Evolutionary conservation across 2,797 vertebrate genomes (phyloP), one percentile per base, ranked within the genome.

Genomic region (Esox masquinongy): DNA sequence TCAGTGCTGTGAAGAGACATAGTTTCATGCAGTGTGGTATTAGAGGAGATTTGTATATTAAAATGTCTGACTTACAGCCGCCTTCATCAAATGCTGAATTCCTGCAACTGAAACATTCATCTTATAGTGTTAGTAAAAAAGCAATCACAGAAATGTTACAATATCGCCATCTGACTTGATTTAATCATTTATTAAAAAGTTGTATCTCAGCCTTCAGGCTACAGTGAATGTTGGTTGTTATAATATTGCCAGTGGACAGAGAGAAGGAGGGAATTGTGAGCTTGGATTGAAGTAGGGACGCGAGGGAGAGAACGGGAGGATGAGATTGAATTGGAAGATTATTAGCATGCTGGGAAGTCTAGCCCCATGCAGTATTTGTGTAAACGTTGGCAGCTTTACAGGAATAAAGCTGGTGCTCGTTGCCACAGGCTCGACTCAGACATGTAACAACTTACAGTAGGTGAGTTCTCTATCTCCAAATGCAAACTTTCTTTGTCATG

Each of bases 351-450:
- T 61, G 19, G 56, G 24, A 31, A 68, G 68, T 69, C 66, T 77
- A 68, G 17, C 71, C 69, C 7, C 66, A 75, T 77, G 88, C 68
- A 74, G 77, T 74, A n/a, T 80, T 86, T 90, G 86, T 84, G 84
- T 88, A 88, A 89, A 82, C 85, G 83, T 84, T 90, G 89, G 86
- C 86, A 85, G 88, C 79, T 91, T 82, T 68, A 64, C 24, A 74
- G 87, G 85, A 87, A 90, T 81, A 83, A 75, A 86, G 84, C 39
- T 19, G 47, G 82, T 85, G 77, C 76, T 74, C 61, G 82, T 77
- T 80, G 79, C 80, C 83, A 82, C 79, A 83, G 84, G 79, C 73
- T 76, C 73, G 1, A 78, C 86, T 80, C 80, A 81, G 78, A 88
- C 80, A 87, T 87, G 84, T 89, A 87, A 85, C 76, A 76, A 74